A percentile compares a stretch with the other conserved stretches of the same genome.
phyloP scores from a whole-genome alignment of 2,888 invertebrate species.

The Atrina japonica region DNA sequence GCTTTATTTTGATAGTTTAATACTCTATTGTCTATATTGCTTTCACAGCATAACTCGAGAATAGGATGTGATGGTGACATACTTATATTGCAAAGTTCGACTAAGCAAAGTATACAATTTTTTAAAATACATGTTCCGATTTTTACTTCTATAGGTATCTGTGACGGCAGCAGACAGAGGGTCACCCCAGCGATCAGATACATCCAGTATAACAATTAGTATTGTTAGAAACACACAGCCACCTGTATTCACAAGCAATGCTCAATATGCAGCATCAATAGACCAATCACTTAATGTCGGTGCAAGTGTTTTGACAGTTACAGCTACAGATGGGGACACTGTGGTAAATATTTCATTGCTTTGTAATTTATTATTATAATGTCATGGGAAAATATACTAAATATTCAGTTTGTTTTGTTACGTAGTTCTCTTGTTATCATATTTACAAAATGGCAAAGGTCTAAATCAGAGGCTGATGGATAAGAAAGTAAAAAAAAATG shows the following conservation, averaged over 20 bases:
- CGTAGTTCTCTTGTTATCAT: not conserved
- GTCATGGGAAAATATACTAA: too few relatives aligned
- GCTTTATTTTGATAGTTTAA: too few relatives aligned
- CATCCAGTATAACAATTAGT: slow-evolving; percentile 53
- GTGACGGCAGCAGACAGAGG: slow-evolving; percentile 66
- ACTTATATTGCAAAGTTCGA: too few relatives aligned
- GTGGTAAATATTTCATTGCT: slow-evolving; percentile 49
- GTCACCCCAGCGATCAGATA: slow-evolving; percentile 55
- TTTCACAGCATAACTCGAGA: slow-evolving; percentile 63
- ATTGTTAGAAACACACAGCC: slow-evolving; percentile 57
- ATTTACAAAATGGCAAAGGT: too few relatives aligned
- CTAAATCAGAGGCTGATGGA: too few relatives aligned
- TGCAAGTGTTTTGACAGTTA: slow-evolving; percentile 53
- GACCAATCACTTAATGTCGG: slow-evolving; percentile 49
- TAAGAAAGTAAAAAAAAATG: too few relatives aligned
- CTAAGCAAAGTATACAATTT: too few relatives aligned
- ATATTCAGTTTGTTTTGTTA: too few relatives aligned
- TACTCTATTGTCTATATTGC: slow-evolving; percentile 22
- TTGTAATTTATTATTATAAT: not conserved
- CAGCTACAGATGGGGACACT: slow-evolving; percentile 61
- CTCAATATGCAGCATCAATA: slow-evolving; percentile 48
- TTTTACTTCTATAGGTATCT: slow-evolving; percentile 46
- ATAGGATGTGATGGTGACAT: too few relatives aligned
- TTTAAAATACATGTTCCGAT: too few relatives aligned
- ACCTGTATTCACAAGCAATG: slow-evolving; percentile 52